Evolutionary conservation across 2,888 invertebrate species (phyloP), one percentile per base, ranked within the genome.

Genomic region (Andrena fulva): DNA sequence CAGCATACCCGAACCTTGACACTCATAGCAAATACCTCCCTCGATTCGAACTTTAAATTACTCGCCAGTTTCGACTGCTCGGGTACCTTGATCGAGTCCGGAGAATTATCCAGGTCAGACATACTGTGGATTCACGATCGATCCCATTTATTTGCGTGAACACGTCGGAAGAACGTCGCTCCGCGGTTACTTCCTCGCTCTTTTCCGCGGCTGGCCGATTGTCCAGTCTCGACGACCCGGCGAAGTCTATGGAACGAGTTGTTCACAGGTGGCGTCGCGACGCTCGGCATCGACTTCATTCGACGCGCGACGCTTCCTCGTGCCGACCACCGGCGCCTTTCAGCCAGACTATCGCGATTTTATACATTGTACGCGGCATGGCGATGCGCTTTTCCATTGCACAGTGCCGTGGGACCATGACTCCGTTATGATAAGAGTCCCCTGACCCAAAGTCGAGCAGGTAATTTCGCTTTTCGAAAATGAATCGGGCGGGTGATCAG

Each of bases 191-290:
- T 64, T 76, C 24, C 12, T 60, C 16, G 10, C 52, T 52, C 20
- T 20, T 64, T 67, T 52, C 29, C 35, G n/a, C 27, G 42, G 42
- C 16, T 59, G 31, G 56, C 24, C 48, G 54, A 66, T 20, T 24
- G 72, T 82, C 75, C 73, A 68, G 74, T 54, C 42, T 29, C 52
- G 60, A 52, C 59, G 67, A 77, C 70, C 78, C 67, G 60, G 29
- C 5, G 48, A 60, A 67, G 35, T 29, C 59, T 63, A 73, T 68
- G 78, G 77, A 66, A 77, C 75, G 81, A 59, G 83, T 85, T 80
- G 83, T 85, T 80, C 86, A 83, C 89, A 90, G 89, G 89, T 89
- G 89, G 89, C 89, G 87, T 85, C 87, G 75, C 84, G 86, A 86
- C 85, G 86, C 85, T 79, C 24, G 64, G 77, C 81, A 71, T 85